phyloP scores from a whole-genome alignment of 1,140 invertebrate species.

The Micrasema minimum region DNA sequence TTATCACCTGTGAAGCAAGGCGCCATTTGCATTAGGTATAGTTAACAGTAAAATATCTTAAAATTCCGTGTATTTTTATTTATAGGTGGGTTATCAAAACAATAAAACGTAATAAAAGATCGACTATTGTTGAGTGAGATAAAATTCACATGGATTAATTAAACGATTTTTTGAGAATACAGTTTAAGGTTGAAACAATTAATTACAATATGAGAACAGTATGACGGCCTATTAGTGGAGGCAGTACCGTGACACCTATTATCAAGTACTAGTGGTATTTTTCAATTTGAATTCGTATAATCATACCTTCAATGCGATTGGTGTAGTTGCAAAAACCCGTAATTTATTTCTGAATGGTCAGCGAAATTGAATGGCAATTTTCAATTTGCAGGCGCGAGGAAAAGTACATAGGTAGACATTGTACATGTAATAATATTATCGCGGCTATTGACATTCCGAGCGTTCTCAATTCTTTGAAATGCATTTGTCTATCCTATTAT shows the following conservation, averaged over 20 bases:
- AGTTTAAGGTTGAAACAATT: conserved; percentile 21
- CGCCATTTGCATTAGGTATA: no score
- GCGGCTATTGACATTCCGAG: neutral
- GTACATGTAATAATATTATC: conserved; percentile 4
- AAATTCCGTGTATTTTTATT: no score
- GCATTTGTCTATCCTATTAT: no score
- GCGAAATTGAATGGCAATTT: conserved; percentile 16
- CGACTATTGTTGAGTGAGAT: conserved; percentile 3
- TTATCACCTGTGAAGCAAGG: conserved; percentile 1
- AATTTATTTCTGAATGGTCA: conserved; percentile 20
- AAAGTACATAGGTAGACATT: neutral
- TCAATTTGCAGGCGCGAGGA: conserved; percentile 18
- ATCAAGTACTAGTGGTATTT: conserved; percentile 1
- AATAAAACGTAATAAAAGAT: neutral
- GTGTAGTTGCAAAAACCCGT: conserved; percentile 12
- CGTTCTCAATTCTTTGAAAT: neutral
- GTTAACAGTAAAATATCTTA: no score
- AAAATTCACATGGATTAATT: conserved; percentile 23
- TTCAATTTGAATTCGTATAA: conserved; percentile 13
- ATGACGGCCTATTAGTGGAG: conserved; percentile 25
- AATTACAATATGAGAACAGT: conserved; percentile 9
- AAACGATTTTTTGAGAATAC: conserved; percentile 6
- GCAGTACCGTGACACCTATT: conserved; percentile 17
- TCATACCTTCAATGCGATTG: conserved; percentile 14
- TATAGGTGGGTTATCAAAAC: no score